Evolutionary conservation across 2,888 invertebrate genomes (phyloP), one percentile per base, ranked within the genome.

Genomic region (Chalcis sispes): DNA sequence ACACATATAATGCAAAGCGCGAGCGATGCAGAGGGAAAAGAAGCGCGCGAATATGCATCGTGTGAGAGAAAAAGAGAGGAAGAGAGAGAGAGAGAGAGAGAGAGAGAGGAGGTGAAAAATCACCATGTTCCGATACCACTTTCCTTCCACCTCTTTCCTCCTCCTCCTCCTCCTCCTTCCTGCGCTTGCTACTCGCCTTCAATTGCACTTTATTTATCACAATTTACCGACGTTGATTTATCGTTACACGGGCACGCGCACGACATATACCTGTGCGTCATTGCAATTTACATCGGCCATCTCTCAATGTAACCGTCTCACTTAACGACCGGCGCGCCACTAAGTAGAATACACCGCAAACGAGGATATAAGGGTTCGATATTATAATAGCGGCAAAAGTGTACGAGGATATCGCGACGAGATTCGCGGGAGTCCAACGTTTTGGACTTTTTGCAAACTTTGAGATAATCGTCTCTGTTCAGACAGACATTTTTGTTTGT

Each of bases 151-250:
- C 8, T 1, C 52, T n/a, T 1, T 4, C 29, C 18, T 8, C 56
- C 18, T 29, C 54, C 48, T 36, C 50, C 29, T 2, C 50, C 10
- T 29, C 29, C 58, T 61, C 62, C 59, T 71, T 76, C 76, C 69
- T 74, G 58, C 77, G 71, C 78, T 74, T 18, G n/a, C n/a, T n/a
- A n/a, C 62, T 67, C 82, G 74, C 79, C 84, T 81, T 84, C 84
- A 85, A 86, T 86, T 86, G 85, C 84, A 85, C 86, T 86, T 87
- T 87, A 87, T 87, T 86, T 87, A 87, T 87, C 86, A 87, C 86
- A 85, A 86, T 87, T 87, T 86, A 82, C 83, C 83, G 87, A 86
- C 86, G 82, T 86, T 87, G 87, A 87, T 87, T 83, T 85, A 86
- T 87, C 83, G 84, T 13, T 56, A 69, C 74, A 73, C 32, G 65